Base-by-base conservation (phyloP, 2,113 vertebrate genomes). In the Gasterosteus aculeatus region DNA sequence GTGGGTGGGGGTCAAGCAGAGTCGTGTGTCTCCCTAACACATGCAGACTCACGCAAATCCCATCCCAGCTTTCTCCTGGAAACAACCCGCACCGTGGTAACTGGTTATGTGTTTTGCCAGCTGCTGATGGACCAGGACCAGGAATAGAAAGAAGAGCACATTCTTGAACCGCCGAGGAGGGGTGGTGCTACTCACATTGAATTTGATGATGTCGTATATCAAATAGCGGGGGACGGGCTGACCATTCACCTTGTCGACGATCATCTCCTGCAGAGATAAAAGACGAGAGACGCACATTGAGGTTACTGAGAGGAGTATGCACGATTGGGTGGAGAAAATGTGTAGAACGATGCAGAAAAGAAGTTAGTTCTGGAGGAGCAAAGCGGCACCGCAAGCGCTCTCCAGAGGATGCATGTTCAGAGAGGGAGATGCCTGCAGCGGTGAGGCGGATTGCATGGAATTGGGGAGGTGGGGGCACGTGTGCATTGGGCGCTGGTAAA, bases 201-300 rank as follows among this genome's bases (percentile, higher is more conserved):
- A 98, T 93, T 99, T 99, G 92, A 99, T 95, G 92, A 99, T 99
- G 94, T 99, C 98, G 47, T 99, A 99, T 94, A 99, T 99, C 93
- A 99, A 95, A 88, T 98, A 99, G 69, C 97, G 95, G 54, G 98
- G 98, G 81, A 99, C 96, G 0, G 95, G 95, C 80, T 98, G 96
- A 84, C 97, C 97, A 26, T 99, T 98, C 88, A 99, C 98, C 90
- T 95, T 98, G 95, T 99, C 98, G 66, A 99, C 94, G 84, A 99
- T 98, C 98, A 99, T 99, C 95, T 99, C 97, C 98, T 99, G 92
- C 58, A 75, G 86, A 86, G 89, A 93, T 38, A 92, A 68, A 68
- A 88, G 64, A 80, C 26, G 47, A 72, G 72, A 49, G 5, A 44
- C 7, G 9, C 26, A 72, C 0, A 12, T 14, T n/a, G 18, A 15